These are phyloP conservation scores for Norana najaformis DNA, from an alignment of 2,888 invertebrate species.

Conservation along the genomic window DNA sequence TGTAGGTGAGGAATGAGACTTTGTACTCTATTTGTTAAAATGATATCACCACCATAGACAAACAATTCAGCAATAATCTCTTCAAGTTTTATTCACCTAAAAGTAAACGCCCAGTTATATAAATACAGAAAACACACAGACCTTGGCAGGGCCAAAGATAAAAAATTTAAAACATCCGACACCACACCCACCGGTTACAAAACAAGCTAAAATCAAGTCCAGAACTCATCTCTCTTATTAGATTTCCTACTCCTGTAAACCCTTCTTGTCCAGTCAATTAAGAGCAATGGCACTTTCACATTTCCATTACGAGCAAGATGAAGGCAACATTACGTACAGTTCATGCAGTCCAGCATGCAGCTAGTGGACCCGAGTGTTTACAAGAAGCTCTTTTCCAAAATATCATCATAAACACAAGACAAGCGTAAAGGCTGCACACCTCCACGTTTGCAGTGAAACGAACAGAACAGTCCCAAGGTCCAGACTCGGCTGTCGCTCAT, in stretches of 20 bases:
- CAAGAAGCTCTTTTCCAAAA: conserved; percentile 84
- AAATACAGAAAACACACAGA: conserved; percentile 13
- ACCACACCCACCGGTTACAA: conserved; percentile 1
- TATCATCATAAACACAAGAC: conserved; percentile 85
- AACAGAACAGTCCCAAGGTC: conserved; percentile 14
- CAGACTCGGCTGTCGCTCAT: background rate
- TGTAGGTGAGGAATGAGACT: no score
- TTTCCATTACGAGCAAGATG: background rate
- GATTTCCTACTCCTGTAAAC: background rate
- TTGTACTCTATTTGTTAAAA: no score
- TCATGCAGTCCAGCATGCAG: background rate
- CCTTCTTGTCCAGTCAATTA: background rate
- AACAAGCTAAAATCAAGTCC: background rate
- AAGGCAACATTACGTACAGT: background rate
- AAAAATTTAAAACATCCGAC: background rate
- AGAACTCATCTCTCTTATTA: background rate
- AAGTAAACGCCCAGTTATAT: background rate
- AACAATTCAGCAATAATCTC: background rate
- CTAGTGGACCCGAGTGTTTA: conserved; percentile 75
- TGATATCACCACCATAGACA: background rate
- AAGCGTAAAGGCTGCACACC: conserved; percentile 61
- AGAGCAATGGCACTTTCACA: background rate
- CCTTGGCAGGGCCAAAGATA: background rate
- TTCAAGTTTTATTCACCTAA: background rate
- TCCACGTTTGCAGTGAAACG: conserved; percentile 19